phyloP scores from a whole-genome alignment of 2,888 invertebrate genomes.

The Drosophila atripex region DNA sequence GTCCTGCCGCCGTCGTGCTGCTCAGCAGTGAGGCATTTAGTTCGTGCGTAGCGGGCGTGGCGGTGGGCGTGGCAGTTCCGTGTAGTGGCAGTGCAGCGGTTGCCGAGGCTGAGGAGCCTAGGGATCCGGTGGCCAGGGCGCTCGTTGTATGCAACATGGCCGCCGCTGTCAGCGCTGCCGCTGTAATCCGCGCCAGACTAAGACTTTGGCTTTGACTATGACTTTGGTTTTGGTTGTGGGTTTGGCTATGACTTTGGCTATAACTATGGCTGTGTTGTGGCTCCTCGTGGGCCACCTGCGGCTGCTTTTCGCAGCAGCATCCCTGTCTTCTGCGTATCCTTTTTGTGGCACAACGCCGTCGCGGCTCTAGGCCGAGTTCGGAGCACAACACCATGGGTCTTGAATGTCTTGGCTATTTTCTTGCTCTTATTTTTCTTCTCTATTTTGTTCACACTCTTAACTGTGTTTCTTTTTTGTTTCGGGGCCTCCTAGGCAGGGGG shows the following conservation, averaged over 20 bases:
- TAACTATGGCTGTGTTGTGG: constrained; percentile 12
- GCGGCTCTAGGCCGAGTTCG: constrained; percentile 50
- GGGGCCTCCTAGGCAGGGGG: constrained; percentile 3
- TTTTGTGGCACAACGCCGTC: constrained; percentile 41
- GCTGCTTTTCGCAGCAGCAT: constrained; percentile 30
- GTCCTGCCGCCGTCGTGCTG: constrained; percentile 51
- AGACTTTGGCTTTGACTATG: constrained; percentile 35
- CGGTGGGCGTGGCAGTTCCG: constrained; percentile 57
- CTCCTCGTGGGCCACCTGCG: not conserved
- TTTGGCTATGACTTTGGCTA: constrained; percentile 30
- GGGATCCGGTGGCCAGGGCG: constrained; percentile 48
- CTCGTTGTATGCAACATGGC: constrained; percentile 63
- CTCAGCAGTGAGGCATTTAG: constrained; percentile 58
- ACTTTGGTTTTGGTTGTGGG: constrained; percentile 38
- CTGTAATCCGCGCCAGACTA: constrained; percentile 52
- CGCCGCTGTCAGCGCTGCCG: constrained; percentile 51
- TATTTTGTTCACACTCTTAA: constrained; percentile 11
- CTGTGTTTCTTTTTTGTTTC: constrained; percentile 13
- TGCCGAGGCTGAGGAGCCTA: constrained; percentile 18
- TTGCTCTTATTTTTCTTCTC: constrained; percentile 11
- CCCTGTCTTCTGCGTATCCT: constrained; percentile 70
- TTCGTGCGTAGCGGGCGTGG: constrained; percentile 45
- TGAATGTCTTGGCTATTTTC: constrained; percentile 8
- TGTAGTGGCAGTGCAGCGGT: constrained; percentile 61
- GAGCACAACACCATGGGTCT: constrained; percentile 49